Evolutionary conservation across 2,113 vertebrate genomes (phyloP), one percentile per base, ranked within the genome.

Genomic region (Aplodontia rufa): DNA sequence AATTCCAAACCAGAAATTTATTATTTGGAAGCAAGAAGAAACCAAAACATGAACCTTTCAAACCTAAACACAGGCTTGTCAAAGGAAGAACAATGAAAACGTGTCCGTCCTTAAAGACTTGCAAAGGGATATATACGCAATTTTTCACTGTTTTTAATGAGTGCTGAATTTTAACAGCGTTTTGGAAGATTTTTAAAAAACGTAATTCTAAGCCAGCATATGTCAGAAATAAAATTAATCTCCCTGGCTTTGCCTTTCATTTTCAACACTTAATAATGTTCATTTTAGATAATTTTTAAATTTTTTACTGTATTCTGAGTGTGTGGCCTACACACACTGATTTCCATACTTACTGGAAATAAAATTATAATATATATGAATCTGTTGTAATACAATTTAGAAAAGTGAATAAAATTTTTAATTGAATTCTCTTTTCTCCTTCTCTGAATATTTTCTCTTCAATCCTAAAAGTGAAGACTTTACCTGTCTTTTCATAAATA

Each of bases 21-120:
- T 96, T 96, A 89, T 97, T 97, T 96, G 90, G 88, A 96, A 96
- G 32, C 69, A 95, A 97, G 86, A 92, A 96, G 75, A 97, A 97
- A 93, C 81, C 60, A 96, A 97, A 97, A 97, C 88, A 96, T 4
- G 87, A 87, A 62, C 1, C 66, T 96, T 96, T 95, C 76, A 87
- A 96, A 96, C 62, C 51, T 97, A 96, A 98, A 96, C 90, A 96
- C 2, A 84, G 66, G 35, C 85, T 72, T 74, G 66, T 75, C 53
- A 91, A 86, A 95, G 94, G 94, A 97, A 96, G 86, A 95, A 87
- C 74, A 89, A 88, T 92, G 94, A 94, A 97, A 98, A 94, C 79
- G 80, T 83, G 47, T 94, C 88, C 17, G 89, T 91, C 51, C 53
- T 92, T 83, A 62, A 84, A 79, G 87, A 87, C 72, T 92, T 88